Percentiles rank a stretch among this genome's conserved stretches.
These are phyloP conservation scores for Xestia sexstrigata DNA, from an alignment of 2,888 invertebrate genomes.

Conservation along the genomic window DNA sequence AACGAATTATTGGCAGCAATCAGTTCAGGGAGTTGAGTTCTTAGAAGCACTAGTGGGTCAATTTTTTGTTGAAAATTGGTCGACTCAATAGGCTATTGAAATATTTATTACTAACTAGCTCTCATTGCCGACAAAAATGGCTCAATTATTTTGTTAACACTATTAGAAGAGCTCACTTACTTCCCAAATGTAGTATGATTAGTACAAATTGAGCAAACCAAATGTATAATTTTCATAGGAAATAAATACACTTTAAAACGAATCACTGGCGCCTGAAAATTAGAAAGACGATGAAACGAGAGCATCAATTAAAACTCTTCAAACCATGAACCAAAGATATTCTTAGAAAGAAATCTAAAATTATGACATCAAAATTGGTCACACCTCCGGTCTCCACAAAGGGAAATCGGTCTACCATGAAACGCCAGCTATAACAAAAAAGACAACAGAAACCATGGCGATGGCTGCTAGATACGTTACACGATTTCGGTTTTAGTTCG, in stretches of 20 bases:
- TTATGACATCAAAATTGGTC: constrained; percentile 76
- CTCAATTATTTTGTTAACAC: constrained; percentile 11
- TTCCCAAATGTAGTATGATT: background rate
- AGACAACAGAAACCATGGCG: constrained; percentile 37
- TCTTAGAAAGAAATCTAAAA: constrained; percentile 65
- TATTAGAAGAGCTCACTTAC: background rate
- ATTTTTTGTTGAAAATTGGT: constrained; percentile 49
- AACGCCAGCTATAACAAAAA: constrained; percentile 59
- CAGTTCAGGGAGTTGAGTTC: constrained; percentile 26
- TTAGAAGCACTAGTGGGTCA: constrained; percentile 29
- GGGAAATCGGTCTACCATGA: constrained; percentile 75
- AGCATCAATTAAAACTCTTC: constrained; percentile 57
- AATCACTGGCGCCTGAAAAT: constrained; percentile 22
- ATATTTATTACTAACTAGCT: constrained; percentile 38
- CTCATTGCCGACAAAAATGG: constrained; percentile 1
- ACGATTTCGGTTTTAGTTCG: constrained; percentile 58
- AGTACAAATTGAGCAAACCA: background rate
- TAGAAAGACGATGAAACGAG: constrained; percentile 36
- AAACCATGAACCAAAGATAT: constrained; percentile 50
- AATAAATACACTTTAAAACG: constrained; percentile 6
- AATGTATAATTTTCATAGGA: background rate
- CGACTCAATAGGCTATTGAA: constrained; percentile 32
- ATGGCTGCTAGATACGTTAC: constrained; percentile 64
- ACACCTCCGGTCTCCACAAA: constrained; percentile 73
- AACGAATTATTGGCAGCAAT: constrained; percentile 47